Percentiles rank a stretch among this genome's conserved stretches.
Conservation (phyloP, 2,888 invertebrate species). For the Agrotis segetum region DNA sequence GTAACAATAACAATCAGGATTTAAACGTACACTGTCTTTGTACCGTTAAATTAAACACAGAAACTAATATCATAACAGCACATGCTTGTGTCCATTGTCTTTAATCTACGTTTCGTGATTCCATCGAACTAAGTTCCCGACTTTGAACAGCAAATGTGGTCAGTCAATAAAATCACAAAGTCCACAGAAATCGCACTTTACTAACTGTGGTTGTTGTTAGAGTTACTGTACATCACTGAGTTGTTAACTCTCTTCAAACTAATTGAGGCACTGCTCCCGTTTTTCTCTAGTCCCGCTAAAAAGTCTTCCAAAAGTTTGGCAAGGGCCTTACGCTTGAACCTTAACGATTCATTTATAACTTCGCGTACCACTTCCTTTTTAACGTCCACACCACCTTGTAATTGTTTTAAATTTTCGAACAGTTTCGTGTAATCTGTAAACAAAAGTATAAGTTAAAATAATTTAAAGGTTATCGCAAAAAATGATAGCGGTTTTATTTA, state of each 20-base stretch:
- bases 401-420: constrained; percentile 93
- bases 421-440: constrained; percentile 93
- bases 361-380: constrained; percentile 93
- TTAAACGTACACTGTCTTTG: constrained; percentile 58
- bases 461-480: constrained; percentile 19
- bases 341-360: constrained; percentile 94
- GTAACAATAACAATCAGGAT: constrained; percentile 59
- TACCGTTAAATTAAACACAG: constrained; percentile 58
- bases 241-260: constrained; percentile 81
- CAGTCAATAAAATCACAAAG: constrained; percentile 61
- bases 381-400: constrained; percentile 93
- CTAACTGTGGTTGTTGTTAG: constrained; percentile 86
- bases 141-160: constrained; percentile 58
- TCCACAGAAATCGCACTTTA: constrained; percentile 71
- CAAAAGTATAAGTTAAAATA: constrained; percentile 48
- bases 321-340: constrained; percentile 94
- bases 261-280: constrained; percentile 87
- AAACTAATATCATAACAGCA: constrained; percentile 65
- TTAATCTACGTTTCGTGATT: constrained; percentile 43
- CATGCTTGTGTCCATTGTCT: constrained; percentile 57
- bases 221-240: constrained; percentile 77
- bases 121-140: constrained; percentile 44
- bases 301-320: constrained; percentile 93
- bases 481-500: constrained; percentile 21
- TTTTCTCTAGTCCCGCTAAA: constrained; percentile 87